phyloP scores from a whole-genome alignment of 1,140 invertebrate genomes.

The Euschistus heros region DNA sequence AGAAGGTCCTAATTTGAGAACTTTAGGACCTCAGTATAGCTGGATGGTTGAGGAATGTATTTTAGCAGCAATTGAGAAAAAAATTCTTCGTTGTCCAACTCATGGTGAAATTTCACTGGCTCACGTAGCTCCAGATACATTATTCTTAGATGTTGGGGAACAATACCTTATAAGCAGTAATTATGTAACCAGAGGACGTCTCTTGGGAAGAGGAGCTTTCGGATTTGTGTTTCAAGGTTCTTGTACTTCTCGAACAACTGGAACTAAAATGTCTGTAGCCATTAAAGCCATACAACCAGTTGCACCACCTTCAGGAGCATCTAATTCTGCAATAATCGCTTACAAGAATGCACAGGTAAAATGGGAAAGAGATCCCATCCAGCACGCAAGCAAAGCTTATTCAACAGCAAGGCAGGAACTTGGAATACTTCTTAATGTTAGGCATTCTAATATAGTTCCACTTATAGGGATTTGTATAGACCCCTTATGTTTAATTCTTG shows the following conservation, averaged over 20 bases:
- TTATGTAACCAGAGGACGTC: constrained; percentile 61
- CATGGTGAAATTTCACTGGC: constrained; percentile 61
- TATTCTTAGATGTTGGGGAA: constrained; percentile 80
- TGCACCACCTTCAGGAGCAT: constrained; percentile 67
- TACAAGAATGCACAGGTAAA: constrained; percentile 76
- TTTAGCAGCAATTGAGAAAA: constrained; percentile 64
- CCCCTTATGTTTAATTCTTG: constrained; percentile 50
- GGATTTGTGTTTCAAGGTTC: constrained; percentile 88
- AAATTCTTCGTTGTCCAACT: constrained; percentile 56
- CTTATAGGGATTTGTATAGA: constrained; percentile 77
- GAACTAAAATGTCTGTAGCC: constrained; percentile 60
- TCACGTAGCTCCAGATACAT: constrained; percentile 72
- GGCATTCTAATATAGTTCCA: constrained; percentile 86
- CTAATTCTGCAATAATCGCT: constrained; percentile 59
- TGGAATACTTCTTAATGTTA: constrained; percentile 72
- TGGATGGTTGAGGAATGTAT: constrained; percentile 96
- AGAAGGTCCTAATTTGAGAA: constrained; percentile 50
- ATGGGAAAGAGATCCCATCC: constrained; percentile 82
- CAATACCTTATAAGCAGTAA: constrained; percentile 67
- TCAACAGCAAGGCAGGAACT: constrained; percentile 89
- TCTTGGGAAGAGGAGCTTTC: constrained; percentile 92
- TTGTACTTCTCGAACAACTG: constrained; percentile 49
- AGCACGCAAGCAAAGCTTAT: constrained; percentile 89
- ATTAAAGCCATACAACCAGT: constrained; percentile 94
- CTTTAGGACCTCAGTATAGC: constrained; percentile 39